Conservation (phyloP, 2,797 vertebrate species). For the Momotus momota region DNA sequence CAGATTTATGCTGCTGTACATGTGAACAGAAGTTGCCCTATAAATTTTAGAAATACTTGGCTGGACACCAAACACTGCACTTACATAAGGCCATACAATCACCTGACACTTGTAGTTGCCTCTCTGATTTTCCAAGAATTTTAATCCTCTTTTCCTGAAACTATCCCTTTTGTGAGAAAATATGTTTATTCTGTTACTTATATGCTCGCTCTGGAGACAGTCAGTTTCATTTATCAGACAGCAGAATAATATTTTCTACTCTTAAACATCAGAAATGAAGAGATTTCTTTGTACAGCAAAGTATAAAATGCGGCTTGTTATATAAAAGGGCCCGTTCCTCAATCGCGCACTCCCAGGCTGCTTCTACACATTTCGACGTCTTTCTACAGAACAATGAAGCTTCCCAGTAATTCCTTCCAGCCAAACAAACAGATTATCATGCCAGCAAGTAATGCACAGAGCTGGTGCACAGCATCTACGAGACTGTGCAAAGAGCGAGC, state of each 20-base stretch:
- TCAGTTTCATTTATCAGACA: background rate
- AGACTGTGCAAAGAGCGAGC: background rate
- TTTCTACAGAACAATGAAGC: background rate
- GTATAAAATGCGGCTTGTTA: background rate
- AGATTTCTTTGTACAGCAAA: background rate
- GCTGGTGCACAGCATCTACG: background rate
- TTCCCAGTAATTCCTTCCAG: background rate
- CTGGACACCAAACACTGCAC: slow-evolving; percentile 22
- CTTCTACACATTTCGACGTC: background rate
- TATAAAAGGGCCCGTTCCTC: background rate
- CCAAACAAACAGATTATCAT: background rate
- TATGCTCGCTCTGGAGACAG: slow-evolving; percentile 11
- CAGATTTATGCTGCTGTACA: background rate
- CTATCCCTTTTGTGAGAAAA: slow-evolving; percentile 30
- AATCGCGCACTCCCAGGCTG: background rate
- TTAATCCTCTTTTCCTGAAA: slow-evolving; percentile 69
- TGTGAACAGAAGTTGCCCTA: slow-evolving; percentile 30
- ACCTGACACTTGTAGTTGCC: slow-evolving; percentile 60
- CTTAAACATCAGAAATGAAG: background rate
- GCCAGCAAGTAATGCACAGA: background rate
- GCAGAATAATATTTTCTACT: background rate
- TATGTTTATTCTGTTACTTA: slow-evolving; percentile 31
- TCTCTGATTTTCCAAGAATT: slow-evolving; percentile 62
- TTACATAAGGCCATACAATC: slow-evolving; percentile 59
- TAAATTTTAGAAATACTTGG: slow-evolving; percentile 60